A percentile compares a stretch with the other conserved stretches of the same genome.
phyloP scores from a whole-genome alignment of 2,113 vertebrate species.

The Seriola rivoliana region DNA sequence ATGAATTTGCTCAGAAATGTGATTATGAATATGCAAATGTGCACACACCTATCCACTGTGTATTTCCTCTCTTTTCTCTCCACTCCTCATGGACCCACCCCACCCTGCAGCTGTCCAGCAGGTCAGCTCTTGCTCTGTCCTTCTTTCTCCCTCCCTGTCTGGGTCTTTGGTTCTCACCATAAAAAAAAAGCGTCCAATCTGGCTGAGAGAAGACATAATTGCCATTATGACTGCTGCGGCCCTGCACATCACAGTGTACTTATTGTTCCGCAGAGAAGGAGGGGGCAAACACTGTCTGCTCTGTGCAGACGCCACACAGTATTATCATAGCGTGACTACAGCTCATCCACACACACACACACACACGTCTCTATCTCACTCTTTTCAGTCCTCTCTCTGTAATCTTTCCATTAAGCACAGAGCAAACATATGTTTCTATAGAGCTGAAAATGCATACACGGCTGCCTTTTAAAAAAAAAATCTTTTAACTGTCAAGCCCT shows the following conservation, averaged over 20 bases:
- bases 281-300: conserved; percentile 67
- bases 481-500: conserved; percentile 58
- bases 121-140: conserved; percentile 48
- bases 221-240: conserved; percentile 72
- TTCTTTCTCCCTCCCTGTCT: conserved; percentile 33
- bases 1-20: background rate
- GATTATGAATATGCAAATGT: conserved; percentile 47
- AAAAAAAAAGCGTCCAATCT: conserved; percentile 60
- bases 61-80: conserved; percentile 41
- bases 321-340: conserved; percentile 80
- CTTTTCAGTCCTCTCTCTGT: conserved; percentile 49
- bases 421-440: conserved; percentile 70
- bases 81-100: conserved; percentile 44
- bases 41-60: conserved; percentile 17
- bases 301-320: conserved; percentile 74
- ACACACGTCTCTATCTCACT: conserved; percentile 29
- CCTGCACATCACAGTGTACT: conserved; percentile 71
- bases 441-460: conserved; percentile 53
- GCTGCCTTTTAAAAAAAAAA: conserved; percentile 25
- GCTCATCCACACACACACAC: conserved; percentile 50
- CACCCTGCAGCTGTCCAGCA: conserved; percentile 78
- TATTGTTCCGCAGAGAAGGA: conserved; percentile 72
- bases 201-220: conserved; percentile 71
- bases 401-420: conserved; percentile 58
- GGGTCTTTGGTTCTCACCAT: conserved; percentile 56